Evolutionary conservation across 2,797 vertebrate species (phyloP), one percentile per base, ranked within the genome.

Genomic region (Platalea minor): DNA sequence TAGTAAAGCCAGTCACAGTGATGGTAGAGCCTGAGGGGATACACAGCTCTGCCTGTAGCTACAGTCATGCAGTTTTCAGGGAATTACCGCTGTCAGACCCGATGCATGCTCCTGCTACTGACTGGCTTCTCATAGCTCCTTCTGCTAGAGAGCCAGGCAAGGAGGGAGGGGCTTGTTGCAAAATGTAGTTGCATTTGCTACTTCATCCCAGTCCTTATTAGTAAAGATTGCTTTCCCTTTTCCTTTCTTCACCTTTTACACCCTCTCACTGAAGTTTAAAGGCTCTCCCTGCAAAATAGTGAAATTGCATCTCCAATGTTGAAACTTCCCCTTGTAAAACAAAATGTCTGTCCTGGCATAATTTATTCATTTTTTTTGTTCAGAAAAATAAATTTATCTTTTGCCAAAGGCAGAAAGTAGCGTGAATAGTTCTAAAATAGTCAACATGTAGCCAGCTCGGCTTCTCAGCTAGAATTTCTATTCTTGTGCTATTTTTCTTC

Each of bases 21-120:
- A 17, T 5, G 26, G 35, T 33, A 39, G 59, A 85, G 70, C 63
- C 45, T 28, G 70, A 78, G 90, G 75, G 53, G 35, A 39, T 88
- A 68, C 70, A 82, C 7, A n/a, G 29, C 24, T 64, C 48, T 78
- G 45, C 53, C 85, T 68, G 53, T 21, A 89, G 67, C 75, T 73
- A 53, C 63, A 37, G 70, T 9, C 28, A 11, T 12, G 14, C 7
- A 3, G 26, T 24, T 76, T 60, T 56, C 67, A 19, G 72, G 50
- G 31, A 61, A 69, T 51, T 61, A 33, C n/a, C 60, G 64, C 46
- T 61, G 80, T 39, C 24, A 45, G 39, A 67, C 11, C 12, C 0
- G 1, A 9, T n/a, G 46, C 7, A 2, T 8, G 17, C 6, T 31
- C 25, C 53, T 24, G n/a, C 21, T 31, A 7, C 48, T 1, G 1